Percentiles rank a stretch among this genome's conserved stretches.
Evolutionary conservation across 2,113 vertebrate species (phyloP).

Genomic region (Donacobius atricapilla): DNA sequence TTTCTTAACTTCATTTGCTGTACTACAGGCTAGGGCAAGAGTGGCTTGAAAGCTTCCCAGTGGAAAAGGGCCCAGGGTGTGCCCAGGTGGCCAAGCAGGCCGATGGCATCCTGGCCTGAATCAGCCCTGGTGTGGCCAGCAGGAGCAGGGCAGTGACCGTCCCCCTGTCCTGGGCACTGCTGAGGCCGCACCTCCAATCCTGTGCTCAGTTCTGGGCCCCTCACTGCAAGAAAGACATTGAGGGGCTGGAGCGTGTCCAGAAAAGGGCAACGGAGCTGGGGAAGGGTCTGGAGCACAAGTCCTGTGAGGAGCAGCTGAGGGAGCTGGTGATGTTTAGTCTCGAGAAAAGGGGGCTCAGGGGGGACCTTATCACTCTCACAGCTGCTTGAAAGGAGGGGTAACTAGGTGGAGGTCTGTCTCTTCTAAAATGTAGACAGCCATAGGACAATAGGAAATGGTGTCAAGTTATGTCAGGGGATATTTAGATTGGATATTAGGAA

Average conservation of each 20-base stretch:
- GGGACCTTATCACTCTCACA: neutral
- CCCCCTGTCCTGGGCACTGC: rapidly evolving
- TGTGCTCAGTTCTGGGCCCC: rapidly evolving
- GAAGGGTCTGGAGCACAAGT: neutral
- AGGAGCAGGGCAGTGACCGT: rapidly evolving
- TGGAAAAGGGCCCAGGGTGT: neutral
- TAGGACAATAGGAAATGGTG: neutral
- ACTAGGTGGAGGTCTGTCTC: neutral
- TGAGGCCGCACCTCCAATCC: rapidly evolving
- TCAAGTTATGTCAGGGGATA: neutral
- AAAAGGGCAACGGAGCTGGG: rapidly evolving
- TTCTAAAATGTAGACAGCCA: neutral
- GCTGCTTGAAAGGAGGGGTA: neutral
- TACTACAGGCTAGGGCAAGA: neutral
- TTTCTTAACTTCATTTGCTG: neutral
- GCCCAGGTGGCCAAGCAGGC: neutral
- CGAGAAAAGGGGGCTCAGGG: neutral
- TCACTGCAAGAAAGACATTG: rapidly evolving
- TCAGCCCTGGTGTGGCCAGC: neutral
- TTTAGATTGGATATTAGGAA: neutral
- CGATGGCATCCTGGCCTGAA: rapidly evolving
- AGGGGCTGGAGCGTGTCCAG: neutral
- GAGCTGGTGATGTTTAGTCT: rapidly evolving
- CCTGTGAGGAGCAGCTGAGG: rapidly evolving
- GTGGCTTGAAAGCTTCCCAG: neutral